Percentiles rank a stretch among this genome's conserved stretches.
Conservation (phyloP, 23 tunicate species). For the Phallusia fumigata region DNA sequence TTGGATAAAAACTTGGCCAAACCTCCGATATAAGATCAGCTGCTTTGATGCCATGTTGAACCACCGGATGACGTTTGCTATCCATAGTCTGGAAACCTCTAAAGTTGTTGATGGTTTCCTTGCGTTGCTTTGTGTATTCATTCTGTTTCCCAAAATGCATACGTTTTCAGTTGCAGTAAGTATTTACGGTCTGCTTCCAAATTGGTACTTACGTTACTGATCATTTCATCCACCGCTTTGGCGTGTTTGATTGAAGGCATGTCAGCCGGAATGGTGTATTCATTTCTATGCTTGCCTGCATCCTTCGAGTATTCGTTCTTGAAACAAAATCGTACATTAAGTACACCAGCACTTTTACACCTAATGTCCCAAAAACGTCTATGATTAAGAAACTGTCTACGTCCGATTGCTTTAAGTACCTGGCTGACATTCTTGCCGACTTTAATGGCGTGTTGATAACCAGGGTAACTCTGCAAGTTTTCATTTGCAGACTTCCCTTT, state of each 20-base stretch:
- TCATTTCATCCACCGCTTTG: conserved; percentile 40
- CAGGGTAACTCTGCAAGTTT: conserved; percentile 78
- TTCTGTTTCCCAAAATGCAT: background rate
- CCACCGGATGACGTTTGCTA: conserved; percentile 91
- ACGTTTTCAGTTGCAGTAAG: background rate
- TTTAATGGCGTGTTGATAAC: conserved; percentile 79
- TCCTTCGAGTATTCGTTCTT: conserved; percentile 72
- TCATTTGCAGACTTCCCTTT: conserved; percentile 59
- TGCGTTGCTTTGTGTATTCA: conserved; percentile 16
- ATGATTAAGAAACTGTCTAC: background rate
- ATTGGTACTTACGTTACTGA: conserved; percentile 59
- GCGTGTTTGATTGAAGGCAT: conserved; percentile 77
- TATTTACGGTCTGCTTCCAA: background rate
- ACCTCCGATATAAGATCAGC: conserved; percentile 93
- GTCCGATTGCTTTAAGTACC: conserved; percentile 28
- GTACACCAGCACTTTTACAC: no score
- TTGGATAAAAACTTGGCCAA: background rate
- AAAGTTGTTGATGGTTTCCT: conserved; percentile 76
- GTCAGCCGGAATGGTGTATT: conserved; percentile 75
- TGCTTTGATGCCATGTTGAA: conserved; percentile 92
- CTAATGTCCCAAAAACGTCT: no score
- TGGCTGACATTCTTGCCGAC: conserved; percentile 61
- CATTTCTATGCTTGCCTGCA: conserved; percentile 22
- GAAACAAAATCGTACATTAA: background rate
- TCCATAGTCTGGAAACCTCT: conserved; percentile 99